These are phyloP conservation scores for Bolinopsis microptera DNA, from an alignment of 37 sponge, comb jelly and placozoan genomes.

Conservation along the genomic window DNA sequence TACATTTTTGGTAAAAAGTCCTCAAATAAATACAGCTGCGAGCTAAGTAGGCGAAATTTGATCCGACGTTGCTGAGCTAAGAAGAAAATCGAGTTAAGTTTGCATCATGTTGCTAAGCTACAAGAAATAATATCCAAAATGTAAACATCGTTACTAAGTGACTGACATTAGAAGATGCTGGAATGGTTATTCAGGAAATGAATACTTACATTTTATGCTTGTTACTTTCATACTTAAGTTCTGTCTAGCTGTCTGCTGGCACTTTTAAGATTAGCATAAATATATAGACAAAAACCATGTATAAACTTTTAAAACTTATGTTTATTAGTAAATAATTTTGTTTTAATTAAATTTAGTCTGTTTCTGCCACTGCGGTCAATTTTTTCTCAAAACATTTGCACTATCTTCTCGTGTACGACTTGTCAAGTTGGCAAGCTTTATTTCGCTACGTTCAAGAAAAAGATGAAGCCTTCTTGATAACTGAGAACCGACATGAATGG, in stretches of 20 bases:
- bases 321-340: too few species aligned
- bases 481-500: background rate
- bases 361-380: too few species aligned
- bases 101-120: background rate
- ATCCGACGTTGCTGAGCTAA: background rate
- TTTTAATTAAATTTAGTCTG: too few species aligned
- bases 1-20: too few species aligned
- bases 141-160: background rate
- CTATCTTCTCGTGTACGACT: background rate
- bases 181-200: too few species aligned
- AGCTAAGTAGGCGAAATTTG: too few species aligned
- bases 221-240: background rate
- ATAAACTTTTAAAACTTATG: background rate
- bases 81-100: background rate
- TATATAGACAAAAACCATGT: background rate
- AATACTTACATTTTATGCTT: too few species aligned
- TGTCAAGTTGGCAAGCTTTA: background rate
- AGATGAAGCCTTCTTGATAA: background rate
- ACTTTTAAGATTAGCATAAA: background rate
- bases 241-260: background rate
- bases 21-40: too few species aligned
- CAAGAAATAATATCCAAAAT: background rate
- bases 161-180: background rate
- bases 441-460: background rate
- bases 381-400: background rate